Conservation (phyloP, 2,888 invertebrate species). For the Chloroclysta siterata region DNA sequence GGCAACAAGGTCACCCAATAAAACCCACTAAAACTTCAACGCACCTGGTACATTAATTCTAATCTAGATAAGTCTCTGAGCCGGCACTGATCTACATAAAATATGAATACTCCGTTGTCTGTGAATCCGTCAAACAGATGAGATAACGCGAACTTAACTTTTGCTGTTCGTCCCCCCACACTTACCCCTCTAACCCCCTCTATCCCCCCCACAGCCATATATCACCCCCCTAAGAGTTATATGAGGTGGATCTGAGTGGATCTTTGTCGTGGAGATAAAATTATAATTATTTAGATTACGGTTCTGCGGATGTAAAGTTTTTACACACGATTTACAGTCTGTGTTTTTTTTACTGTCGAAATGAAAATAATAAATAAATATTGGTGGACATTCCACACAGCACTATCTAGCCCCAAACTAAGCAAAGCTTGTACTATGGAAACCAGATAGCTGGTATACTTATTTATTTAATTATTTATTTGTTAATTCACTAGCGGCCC, state of each 20-base stretch:
- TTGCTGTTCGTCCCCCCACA: slow-evolving; percentile 64
- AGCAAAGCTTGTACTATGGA: no score
- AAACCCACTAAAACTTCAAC: not conserved
- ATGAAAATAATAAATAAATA: no score
- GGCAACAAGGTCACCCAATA: not conserved
- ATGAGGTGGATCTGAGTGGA: slow-evolving; percentile 18
- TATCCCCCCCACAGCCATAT: slow-evolving; percentile 41
- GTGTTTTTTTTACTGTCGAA: no score
- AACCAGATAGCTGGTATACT: no score
- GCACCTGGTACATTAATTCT: not conserved
- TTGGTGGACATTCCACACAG: no score
- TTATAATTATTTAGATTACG: slow-evolving; percentile 27
- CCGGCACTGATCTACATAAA: slow-evolving; percentile 60
- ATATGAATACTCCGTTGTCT: slow-evolving; percentile 80
- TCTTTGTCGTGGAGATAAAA: slow-evolving; percentile 25
- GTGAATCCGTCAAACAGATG: slow-evolving; percentile 83
- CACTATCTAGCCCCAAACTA: no score
- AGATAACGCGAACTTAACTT: slow-evolving; percentile 81
- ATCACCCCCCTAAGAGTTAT: slow-evolving; percentile 39
- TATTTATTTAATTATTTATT: no score
- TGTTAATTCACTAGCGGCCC: no score
- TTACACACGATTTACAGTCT: no score
- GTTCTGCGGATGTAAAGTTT: slow-evolving; percentile 1
- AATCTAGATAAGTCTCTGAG: slow-evolving; percentile 48
- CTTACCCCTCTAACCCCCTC: slow-evolving; percentile 19